phyloP scores from a whole-genome alignment of 2,113 vertebrate species.

The Trachemys scripta region DNA sequence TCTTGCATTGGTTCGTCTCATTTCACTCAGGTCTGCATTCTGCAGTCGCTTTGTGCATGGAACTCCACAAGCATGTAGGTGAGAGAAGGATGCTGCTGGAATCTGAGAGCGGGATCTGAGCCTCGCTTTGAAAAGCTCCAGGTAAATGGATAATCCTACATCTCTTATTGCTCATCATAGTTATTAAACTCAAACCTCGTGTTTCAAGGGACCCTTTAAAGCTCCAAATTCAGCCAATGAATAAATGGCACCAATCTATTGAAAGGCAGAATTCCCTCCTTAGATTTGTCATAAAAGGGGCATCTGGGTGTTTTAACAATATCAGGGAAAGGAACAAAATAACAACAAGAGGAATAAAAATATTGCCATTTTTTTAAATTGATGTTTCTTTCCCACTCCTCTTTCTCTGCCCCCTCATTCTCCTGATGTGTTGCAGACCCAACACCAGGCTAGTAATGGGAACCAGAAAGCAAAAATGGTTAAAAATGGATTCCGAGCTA shows the following conservation, averaged over 20 bases:
- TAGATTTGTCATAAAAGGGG: not conserved
- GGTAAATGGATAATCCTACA: accelerated
- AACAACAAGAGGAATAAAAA: not conserved
- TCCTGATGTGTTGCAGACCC: accelerated
- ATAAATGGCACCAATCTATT: not conserved
- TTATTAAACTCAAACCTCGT: not conserved
- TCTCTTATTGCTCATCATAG: not conserved
- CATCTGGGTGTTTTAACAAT: not conserved
- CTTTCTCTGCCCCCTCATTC: not conserved
- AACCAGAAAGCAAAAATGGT: not conserved
- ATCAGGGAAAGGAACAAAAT: not conserved
- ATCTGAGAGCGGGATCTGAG: accelerated
- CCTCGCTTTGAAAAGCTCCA: not conserved
- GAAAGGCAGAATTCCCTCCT: accelerated
- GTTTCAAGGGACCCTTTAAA: not conserved
- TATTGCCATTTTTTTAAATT: not conserved
- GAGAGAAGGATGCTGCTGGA: accelerated
- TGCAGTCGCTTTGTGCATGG: not conserved
- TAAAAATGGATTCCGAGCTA: not conserved
- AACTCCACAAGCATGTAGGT: not conserved
- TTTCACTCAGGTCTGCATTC: accelerated
- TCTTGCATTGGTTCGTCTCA: not conserved
- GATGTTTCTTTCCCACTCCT: not conserved
- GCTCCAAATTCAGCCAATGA: not conserved
- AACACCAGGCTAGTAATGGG: accelerated